Evolutionary conservation across 2,113 vertebrate species (phyloP), one percentile per base, ranked within the genome.

Genomic region (Reinhardtius hippoglossoides): DNA sequence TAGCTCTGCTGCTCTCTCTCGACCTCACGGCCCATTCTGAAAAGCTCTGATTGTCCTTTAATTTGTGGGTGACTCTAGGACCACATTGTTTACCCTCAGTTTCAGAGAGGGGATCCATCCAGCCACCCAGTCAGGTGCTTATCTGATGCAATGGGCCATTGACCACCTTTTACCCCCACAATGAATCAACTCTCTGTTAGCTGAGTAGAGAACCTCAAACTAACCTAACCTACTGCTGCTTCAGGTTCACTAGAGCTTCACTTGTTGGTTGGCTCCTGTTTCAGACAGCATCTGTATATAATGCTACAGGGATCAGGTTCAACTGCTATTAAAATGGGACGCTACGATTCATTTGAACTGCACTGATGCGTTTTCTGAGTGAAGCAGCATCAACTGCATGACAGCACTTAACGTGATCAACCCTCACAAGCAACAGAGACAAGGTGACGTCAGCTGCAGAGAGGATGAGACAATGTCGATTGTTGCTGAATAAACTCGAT

Each of bases 141-240:
- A 94, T 94, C 93, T 91, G 91, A 91, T 93, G 90, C 82, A 88
- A 88, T 75, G 91, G 91, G 90, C 89, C 91, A 92, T 93, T 93
- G 91, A 89, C 92, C 91, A 90, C 92, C 91, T 88, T 84, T 90
- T 84, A 86, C 81, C 88, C 74, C 40, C 57, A 60, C 68, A 84
- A 80, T 91, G 88, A 92, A 91, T 92, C 83, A 76, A 46, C 72
- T 79, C 87, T 86, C 86, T 93, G 92, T 93, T 84, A 71, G 80
- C 18, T 61, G 75, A 86, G 64, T 52, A 42, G 72, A 78, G 72
- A 78, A 92, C 90, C 68, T 68, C 31, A 62, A 93, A 9, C 37
- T 42, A 42, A 85, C 84, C 89, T 76, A 76, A 81, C 84, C 82
- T 67, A 58, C 78, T 85, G 89, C 61, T 74, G 40, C 83, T 82